Percentiles rank a stretch among this genome's conserved stretches.
Evolutionary conservation across 2,797 vertebrate genomes (phyloP).

Genomic region (Chaetodon trifasciatus): DNA sequence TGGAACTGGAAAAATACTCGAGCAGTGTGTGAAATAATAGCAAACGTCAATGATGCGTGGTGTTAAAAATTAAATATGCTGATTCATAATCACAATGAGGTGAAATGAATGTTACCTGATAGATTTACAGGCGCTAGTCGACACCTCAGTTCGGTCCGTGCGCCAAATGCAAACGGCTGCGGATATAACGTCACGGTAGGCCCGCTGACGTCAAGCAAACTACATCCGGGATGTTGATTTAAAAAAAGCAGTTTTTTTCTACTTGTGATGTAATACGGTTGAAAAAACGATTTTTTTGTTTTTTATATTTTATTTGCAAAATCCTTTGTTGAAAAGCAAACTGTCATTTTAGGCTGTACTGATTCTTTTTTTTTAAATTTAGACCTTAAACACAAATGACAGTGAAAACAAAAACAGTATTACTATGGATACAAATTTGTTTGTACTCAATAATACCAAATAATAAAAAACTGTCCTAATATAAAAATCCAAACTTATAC

Average conservation of each 20-base stretch:
- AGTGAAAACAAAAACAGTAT: background rate
- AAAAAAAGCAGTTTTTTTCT: background rate
- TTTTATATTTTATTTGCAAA: background rate
- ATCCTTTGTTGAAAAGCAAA: background rate
- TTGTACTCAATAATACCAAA: background rate
- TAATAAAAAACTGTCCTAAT: background rate
- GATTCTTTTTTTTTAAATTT: too few species aligned
- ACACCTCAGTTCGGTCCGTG: background rate
- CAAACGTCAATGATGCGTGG: background rate
- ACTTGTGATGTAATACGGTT: too few species aligned
- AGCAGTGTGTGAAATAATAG: background rate
- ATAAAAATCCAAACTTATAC: background rate
- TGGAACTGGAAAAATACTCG: fast-evolving
- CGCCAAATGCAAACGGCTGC: constrained; percentile 8
- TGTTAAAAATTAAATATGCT: fast-evolving
- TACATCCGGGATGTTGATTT: constrained; percentile 9
- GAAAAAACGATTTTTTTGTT: too few species aligned
- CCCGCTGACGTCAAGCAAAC: background rate
- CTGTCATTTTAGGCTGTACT: background rate
- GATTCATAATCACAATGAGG: fast-evolving
- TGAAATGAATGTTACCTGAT: constrained; percentile 22
- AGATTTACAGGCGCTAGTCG: fast-evolving
- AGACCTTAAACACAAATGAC: too few species aligned
- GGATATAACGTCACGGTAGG: constrained; percentile 14
- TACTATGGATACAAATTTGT: background rate